These are phyloP conservation scores for Epinotia demarniana DNA, from an alignment of 2,888 invertebrate genomes.

Conservation along the genomic window DNA sequence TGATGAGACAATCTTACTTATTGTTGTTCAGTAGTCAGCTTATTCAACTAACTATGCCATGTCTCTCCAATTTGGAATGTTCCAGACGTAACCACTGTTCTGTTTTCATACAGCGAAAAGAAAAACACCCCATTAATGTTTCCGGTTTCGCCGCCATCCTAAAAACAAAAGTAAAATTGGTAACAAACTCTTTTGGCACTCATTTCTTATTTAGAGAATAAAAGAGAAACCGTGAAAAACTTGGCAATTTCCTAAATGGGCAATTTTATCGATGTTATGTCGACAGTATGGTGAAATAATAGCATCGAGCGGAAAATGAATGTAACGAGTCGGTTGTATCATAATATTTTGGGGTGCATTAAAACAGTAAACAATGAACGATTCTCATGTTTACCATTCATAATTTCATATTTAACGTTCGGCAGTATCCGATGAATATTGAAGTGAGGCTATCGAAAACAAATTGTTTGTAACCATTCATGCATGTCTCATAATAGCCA, in stretches of 20 bases:
- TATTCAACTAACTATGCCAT: neutral
- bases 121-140: slow-evolving; percentile 35
- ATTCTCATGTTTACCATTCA: slow-evolving; percentile 18
- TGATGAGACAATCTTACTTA: slow-evolving; percentile 22
- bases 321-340: slow-evolving; percentile 38
- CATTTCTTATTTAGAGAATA: slow-evolving; percentile 41
- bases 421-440: slow-evolving; percentile 27
- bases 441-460: slow-evolving; percentile 12
- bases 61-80: neutral
- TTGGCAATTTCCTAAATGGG: slow-evolving; percentile 54
- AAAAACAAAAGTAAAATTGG: slow-evolving; percentile 48
- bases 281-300: slow-evolving; percentile 51
- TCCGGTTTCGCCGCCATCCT: slow-evolving; percentile 28
- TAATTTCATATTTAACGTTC: slow-evolving; percentile 13
- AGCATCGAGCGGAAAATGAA: slow-evolving; percentile 46
- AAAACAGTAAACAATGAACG: slow-evolving; percentile 38
- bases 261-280: slow-evolving; percentile 52
- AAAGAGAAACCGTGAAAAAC: slow-evolving; percentile 44
- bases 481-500: neutral
- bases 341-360: slow-evolving; percentile 43
- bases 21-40: slow-evolving; percentile 26
- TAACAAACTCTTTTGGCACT: slow-evolving; percentile 44
- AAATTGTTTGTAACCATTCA: slow-evolving; percentile 10
- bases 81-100: slow-evolving; percentile 5
- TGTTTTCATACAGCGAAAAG: slow-evolving; percentile 12